Base-by-base conservation (phyloP, 2,797 vertebrate species). In the Pampus argenteus region DNA sequence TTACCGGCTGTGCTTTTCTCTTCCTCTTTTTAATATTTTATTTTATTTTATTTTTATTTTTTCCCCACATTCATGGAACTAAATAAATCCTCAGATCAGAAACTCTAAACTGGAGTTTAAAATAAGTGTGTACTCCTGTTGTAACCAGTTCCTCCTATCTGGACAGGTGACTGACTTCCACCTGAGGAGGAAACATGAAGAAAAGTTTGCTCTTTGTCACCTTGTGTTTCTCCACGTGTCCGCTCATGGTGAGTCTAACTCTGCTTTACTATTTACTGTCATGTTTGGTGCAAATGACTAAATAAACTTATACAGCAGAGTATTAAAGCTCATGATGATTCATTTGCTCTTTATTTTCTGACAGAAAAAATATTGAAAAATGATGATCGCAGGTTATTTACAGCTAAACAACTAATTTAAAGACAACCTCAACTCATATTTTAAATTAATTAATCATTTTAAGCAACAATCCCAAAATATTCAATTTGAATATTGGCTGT, bases 161-260 rank as follows among this genome's bases (percentile, higher is more conserved):
- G 59, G 45, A 56, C 58, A 20, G 15, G 10, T 11, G 20, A 4
- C 3, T 40, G 34, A 23, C 25, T 23, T 40, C 42, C 1, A 54
- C 55, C 63, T 48, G 69, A 69, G 64, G 54, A 59, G 34, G 10
- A 10, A 81, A 57, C 25, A 90, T 90, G 88, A 86, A 22, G 40
- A 44, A 44, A 83, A 78, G 81, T 88, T 83, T 80, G 17, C 57
- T 84, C 13, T 36, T 86, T 0, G 5, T 83, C 66, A 66, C 45
- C 56, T 50, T 85, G 47, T 88, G 66, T 26, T 50, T 86, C 31
- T 87, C n/a, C 2, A 56, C 50, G 13, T 86, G 75, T 81, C 55
- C 25, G 3, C 60, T 83, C 40, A 10, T 1, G 85, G 88, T 90
- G 61, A 88, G 88, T 82, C 47, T 0, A 7, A 6, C 2, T 3